Conservation (phyloP, 2,797 vertebrate genomes). For the Austrolebias charrua region DNA sequence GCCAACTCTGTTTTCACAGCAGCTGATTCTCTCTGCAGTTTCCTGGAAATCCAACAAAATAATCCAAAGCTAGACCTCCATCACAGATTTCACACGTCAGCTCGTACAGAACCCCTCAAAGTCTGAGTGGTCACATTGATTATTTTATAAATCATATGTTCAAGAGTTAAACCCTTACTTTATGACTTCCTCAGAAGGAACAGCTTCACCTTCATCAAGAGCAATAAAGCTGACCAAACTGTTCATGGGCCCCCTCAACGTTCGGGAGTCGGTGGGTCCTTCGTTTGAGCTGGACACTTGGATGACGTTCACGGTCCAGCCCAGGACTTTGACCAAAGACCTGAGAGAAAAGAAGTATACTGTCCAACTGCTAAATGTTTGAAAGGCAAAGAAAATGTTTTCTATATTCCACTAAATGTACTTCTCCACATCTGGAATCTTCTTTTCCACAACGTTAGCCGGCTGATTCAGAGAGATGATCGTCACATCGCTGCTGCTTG, state of each 20-base stretch:
- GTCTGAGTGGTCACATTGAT: not conserved
- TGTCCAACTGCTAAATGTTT: not conserved
- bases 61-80: not conserved
- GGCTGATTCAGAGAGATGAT: constrained; percentile 72
- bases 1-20: constrained; percentile 62
- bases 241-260: constrained; percentile 6
- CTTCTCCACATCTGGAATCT: constrained; percentile 66
- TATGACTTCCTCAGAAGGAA: constrained; percentile 58
- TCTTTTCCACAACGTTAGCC: constrained; percentile 69
- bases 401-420: constrained; percentile 44
- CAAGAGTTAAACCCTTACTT: constrained; percentile 54
- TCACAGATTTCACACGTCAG: not conserved
- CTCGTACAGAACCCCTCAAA: not conserved
- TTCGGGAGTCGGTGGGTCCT: constrained; percentile 21
- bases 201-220: constrained; percentile 15
- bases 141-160: not conserved
- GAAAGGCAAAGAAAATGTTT: accelerated
- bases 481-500: constrained; percentile 60
- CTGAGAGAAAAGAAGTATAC: constrained; percentile 44
- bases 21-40: constrained; percentile 41
- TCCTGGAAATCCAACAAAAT: constrained; percentile 46
- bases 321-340: constrained; percentile 66
- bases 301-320: constrained; percentile 65
- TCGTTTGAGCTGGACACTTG: constrained; percentile 41
- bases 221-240: constrained; percentile 67